Evolutionary conservation across 2,797 vertebrate species (phyloP).

Genomic region (Hozukius guyotensis): DNA sequence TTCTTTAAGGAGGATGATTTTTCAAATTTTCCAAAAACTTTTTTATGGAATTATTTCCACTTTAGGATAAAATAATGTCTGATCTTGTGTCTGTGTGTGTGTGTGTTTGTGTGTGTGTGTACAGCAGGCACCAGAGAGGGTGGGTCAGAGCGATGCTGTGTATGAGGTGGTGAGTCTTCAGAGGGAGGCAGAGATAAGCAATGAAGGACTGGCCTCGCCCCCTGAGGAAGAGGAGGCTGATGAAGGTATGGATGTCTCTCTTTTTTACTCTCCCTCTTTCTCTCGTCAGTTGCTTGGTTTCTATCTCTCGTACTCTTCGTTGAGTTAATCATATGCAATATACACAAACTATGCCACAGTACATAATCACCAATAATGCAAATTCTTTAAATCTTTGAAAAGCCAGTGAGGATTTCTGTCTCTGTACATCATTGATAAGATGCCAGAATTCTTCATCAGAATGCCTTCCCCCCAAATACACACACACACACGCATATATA

Average conservation of each 20-base stretch:
- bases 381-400: not conserved
- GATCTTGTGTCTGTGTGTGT: not conserved
- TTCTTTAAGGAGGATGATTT: no score
- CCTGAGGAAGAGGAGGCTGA: constrained; percentile 93
- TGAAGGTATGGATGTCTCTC: constrained; percentile 83
- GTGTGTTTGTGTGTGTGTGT: constrained; percentile 39
- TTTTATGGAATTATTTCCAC: not conserved
- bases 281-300: not conserved
- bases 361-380: not conserved
- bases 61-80: not conserved
- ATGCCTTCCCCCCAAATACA: not conserved
- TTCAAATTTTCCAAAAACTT: no score
- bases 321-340: not conserved
- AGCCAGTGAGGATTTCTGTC: not conserved
- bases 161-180: constrained; percentile 96
- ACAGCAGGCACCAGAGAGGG: constrained; percentile 86
- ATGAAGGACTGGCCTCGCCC: constrained; percentile 82
- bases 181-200: constrained; percentile 88
- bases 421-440: not conserved
- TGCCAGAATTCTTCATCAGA: not conserved
- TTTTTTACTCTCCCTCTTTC: not conserved
- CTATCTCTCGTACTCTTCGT: not conserved
- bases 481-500: not conserved
- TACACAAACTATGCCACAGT: not conserved
- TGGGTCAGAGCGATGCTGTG: constrained; percentile 88